Conservation (phyloP, 2,113 vertebrate species). For the Lanius ludovicianus region DNA sequence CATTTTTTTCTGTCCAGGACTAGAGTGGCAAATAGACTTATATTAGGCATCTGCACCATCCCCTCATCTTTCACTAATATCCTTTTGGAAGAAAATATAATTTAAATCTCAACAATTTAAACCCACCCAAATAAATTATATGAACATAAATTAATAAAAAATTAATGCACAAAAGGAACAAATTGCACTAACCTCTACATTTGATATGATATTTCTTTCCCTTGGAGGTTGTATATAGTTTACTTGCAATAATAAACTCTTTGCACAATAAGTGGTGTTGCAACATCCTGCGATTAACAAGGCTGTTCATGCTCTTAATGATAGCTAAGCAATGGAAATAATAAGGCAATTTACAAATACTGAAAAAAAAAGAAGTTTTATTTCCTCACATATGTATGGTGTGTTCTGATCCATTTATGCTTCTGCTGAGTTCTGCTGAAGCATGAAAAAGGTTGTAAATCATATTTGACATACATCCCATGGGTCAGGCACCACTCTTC, state of each 20-base stretch:
- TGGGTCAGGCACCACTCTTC: conserved; percentile 43
- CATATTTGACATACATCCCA: conserved; percentile 36
- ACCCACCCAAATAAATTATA: background rate
- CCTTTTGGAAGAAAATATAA: background rate
- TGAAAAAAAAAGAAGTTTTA: background rate
- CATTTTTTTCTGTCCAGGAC: background rate
- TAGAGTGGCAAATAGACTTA: background rate
- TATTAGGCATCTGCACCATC: background rate
- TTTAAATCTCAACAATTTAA: background rate
- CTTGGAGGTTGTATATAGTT: background rate
- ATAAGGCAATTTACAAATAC: background rate
- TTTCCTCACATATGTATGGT: background rate
- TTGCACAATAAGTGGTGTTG: background rate
- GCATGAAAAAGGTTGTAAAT: conserved; percentile 58
- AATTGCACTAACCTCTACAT: background rate
- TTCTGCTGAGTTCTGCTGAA: conserved; percentile 54
- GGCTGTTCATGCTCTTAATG: background rate
- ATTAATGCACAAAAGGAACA: background rate
- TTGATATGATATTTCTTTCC: background rate
- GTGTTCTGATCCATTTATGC: conserved; percentile 45
- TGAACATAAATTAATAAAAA: background rate
- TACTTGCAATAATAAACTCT: background rate
- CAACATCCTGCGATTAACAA: background rate
- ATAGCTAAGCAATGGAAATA: background rate
- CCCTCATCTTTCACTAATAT: background rate